These are phyloP conservation scores for Myopa tessellatipennis DNA, from an alignment of 2,888 invertebrate species.

Conservation along the genomic window DNA sequence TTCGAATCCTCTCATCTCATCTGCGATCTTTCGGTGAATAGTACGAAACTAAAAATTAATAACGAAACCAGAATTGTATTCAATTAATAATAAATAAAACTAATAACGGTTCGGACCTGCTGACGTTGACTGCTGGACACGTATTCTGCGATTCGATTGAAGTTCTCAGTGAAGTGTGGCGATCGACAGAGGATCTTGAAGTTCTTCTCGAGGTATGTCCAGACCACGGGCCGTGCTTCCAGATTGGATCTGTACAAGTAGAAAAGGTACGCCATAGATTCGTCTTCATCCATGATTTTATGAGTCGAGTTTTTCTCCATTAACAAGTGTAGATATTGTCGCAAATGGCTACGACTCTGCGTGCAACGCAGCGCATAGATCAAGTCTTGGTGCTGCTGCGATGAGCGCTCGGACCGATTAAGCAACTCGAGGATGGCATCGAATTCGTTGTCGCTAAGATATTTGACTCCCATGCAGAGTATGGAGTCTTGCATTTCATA, in stretches of 20 bases:
- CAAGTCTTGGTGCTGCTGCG: slow-evolving; percentile 56
- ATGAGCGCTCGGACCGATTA: slow-evolving; percentile 46
- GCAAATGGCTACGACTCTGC: slow-evolving; percentile 54
- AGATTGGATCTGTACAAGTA: slow-evolving; percentile 58
- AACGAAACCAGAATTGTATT: background rate
- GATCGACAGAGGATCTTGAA: slow-evolving; percentile 54
- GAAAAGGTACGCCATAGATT: slow-evolving; percentile 57
- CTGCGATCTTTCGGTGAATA: slow-evolving; percentile 52
- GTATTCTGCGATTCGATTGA: slow-evolving; percentile 58
- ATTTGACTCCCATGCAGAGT: slow-evolving; percentile 58
- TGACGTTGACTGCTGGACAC: slow-evolving; percentile 49
- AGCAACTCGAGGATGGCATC: slow-evolving; percentile 52
- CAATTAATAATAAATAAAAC: background rate
- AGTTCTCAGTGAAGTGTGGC: slow-evolving; percentile 53
- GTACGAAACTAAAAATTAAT: slow-evolving; percentile 51
- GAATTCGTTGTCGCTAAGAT: slow-evolving; percentile 57
- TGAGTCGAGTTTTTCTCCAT: slow-evolving; percentile 58
- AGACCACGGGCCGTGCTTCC: slow-evolving; percentile 54
- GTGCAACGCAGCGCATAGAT: slow-evolving; percentile 60
- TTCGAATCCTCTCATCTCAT: slow-evolving; percentile 44
- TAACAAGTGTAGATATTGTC: slow-evolving; percentile 56
- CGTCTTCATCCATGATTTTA: slow-evolving; percentile 52
- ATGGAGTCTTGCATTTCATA: slow-evolving; percentile 53
- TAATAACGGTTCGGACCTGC: slow-evolving; percentile 49
- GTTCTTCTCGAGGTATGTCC: slow-evolving; percentile 59